Base-by-base conservation (phyloP, 92 coral and sea anemone species). In the Zoanthus sansibaricus region DNA sequence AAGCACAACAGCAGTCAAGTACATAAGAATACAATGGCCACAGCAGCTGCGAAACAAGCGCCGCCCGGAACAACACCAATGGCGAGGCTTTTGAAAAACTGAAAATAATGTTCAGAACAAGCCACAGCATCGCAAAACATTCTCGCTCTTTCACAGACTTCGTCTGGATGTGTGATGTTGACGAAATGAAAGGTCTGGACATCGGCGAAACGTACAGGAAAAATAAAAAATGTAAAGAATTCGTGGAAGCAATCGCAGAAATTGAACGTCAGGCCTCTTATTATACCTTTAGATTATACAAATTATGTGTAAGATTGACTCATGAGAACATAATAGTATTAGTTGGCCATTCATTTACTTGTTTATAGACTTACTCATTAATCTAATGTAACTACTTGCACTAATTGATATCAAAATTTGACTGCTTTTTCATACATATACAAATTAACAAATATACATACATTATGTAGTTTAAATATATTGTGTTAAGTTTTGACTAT, bases 81-180 rank as follows among this genome's bases (percentile, higher is more conserved):
- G 77, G 45, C 77, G 17, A 72, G 44, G 77, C 77, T 25, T 42
- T 72, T 72, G 77, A 15, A 72, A 72, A 72, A 72, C 46, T 72
- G 77, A 72, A 72, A 72, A 72, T 72, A 10, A 25, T 72, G 30
- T 72, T 72, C 44, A 72, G 77, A 15, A 14, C 77, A 10, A 15
- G 73, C 16, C 76, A 72, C 76, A 30, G 76, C 76, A 42, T 72
- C 16, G 54, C 55, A 14, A 72, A 72, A 44, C 76, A 72, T 72
- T 25, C 45, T 31, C 25, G 52, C 45, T 55, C 73, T 64, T 64
- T n/a, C 9, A 64, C 71, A 64, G 25, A 64, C 31, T n/a, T n/a
- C 71, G 30, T 64, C n/a, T 64, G 71, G 71, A 64, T 25, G 21
- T 64, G 71, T 25, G 71, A 64, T 64, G 30, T 64, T n/a, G 71